Conservation (phyloP, 2,888 invertebrate species). For the Diplazon laetatorius region DNA sequence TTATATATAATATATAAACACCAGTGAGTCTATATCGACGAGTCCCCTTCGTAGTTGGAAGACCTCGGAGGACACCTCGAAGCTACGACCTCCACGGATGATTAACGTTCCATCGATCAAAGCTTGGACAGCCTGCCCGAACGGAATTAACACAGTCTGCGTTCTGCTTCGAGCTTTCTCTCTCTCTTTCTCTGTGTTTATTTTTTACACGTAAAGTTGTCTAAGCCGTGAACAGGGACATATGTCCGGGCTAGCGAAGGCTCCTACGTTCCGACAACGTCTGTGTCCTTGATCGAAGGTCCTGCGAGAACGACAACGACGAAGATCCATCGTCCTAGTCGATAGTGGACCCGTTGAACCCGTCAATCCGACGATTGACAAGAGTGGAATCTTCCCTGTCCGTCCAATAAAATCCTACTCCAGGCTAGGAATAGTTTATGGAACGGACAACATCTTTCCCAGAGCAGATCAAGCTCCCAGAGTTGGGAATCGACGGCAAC, state of each 20-base stretch:
- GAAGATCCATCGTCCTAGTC: constrained; percentile 67
- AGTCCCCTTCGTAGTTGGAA: constrained; percentile 26
- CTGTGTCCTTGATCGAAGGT: constrained; percentile 32
- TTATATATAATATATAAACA: constrained; percentile 10
- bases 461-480: too few relatives aligned
- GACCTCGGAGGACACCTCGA: neutral
- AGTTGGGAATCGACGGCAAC: too few relatives aligned
- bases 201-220: constrained; percentile 47
- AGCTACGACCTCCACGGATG: constrained; percentile 62
- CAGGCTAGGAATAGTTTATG: constrained; percentile 18
- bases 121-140: constrained; percentile 56
- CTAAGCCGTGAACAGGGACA: constrained; percentile 8
- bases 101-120: constrained; percentile 70
- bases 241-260: neutral
- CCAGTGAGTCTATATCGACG: constrained; percentile 12
- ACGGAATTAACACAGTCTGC: constrained; percentile 59
- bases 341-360: constrained; percentile 66
- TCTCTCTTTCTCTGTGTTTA: too few relatives aligned
- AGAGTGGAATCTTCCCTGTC: constrained; percentile 56
- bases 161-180: too few relatives aligned
- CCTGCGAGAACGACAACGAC: constrained; percentile 56
- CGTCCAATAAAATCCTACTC: constrained; percentile 2
- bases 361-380: constrained; percentile 55
- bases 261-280: constrained; percentile 25
- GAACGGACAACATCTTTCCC: neutral